Percentiles rank a stretch among this genome's conserved stretches.
phyloP scores from a whole-genome alignment of 1,140 invertebrate genomes.

The Cecropterus lyciades region DNA sequence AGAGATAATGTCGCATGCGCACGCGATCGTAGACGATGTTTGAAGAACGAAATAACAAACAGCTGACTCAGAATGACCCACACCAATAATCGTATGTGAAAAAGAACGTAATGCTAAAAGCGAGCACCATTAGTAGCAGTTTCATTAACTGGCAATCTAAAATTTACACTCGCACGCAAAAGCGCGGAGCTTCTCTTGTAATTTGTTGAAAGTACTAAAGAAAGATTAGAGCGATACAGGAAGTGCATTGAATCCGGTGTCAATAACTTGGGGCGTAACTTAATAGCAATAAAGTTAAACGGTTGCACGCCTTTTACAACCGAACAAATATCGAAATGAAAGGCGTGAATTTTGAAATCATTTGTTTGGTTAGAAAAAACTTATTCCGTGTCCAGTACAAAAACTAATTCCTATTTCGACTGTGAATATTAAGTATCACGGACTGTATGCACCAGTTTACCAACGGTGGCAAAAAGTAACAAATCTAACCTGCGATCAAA shows the following conservation, averaged over 20 bases:
- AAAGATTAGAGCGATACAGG: neutral
- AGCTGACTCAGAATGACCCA: slow-evolving; percentile 23
- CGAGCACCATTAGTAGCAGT: no score
- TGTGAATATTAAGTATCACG: slow-evolving; percentile 1
- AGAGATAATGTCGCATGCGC: slow-evolving; percentile 48
- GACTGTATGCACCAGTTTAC: neutral
- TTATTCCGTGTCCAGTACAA: neutral
- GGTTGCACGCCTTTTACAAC: neutral
- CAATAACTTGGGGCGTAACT: neutral
- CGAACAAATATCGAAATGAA: neutral
- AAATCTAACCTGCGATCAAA: slow-evolving; percentile 17
- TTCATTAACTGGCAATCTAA: no score
- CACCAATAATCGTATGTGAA: neutral
- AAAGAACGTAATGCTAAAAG: neutral
- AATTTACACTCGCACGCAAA: no score
- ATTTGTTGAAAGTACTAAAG: neutral
- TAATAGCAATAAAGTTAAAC: neutral
- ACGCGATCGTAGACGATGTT: slow-evolving; percentile 41
- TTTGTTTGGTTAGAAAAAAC: slow-evolving; percentile 5
- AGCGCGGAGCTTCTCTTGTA: no score
- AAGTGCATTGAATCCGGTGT: neutral
- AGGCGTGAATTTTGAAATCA: neutral
- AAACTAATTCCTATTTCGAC: slow-evolving; percentile 7
- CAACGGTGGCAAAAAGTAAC: slow-evolving; percentile 11
- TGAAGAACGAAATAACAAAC: slow-evolving; percentile 22